Conservation (phyloP, 2,888 invertebrate genomes). For the Drosophila fungiperda region DNA sequence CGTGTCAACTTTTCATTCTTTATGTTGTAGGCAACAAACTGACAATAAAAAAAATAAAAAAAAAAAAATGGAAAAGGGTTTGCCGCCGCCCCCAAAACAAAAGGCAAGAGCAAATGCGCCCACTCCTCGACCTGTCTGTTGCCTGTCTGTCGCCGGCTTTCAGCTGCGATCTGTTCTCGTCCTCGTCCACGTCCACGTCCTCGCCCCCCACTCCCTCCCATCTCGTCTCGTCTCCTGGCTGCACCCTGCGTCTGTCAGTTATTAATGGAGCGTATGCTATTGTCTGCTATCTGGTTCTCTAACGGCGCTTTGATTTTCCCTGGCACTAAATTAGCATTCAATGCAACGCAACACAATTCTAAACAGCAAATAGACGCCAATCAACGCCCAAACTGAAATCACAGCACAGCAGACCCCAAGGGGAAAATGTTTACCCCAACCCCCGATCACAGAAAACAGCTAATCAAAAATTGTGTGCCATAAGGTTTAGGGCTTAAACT, state of each 20-base stretch:
- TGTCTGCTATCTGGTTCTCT: conserved; percentile 59
- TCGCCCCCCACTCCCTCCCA: neutral
- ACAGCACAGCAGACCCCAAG: conserved; percentile 11
- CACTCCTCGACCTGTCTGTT: conserved; percentile 59
- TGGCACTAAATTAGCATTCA: conserved; percentile 82
- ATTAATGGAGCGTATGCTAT: conserved; percentile 75
- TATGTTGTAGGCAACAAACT: conserved; percentile 65
- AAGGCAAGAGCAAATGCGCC: conserved; percentile 65
- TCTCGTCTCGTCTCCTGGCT: conserved; percentile 4
- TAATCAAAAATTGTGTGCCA: conserved; percentile 22
- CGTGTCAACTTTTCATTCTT: conserved; percentile 84
- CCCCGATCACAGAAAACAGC: neutral
- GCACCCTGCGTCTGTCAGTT: conserved; percentile 70
- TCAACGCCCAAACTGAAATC: conserved; percentile 70
- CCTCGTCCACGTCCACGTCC: conserved; percentile 20
- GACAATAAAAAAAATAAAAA: neutral
- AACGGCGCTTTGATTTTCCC: conserved; percentile 73
- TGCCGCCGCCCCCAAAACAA: conserved; percentile 70
- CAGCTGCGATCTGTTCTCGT: conserved; percentile 32
- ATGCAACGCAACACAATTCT: conserved; percentile 58
- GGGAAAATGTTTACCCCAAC: neutral
- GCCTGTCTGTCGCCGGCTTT: conserved; percentile 48
- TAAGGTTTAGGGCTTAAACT: neutral
- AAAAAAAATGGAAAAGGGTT: conserved; percentile 71
- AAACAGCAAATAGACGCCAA: conserved; percentile 63